phyloP scores from a whole-genome alignment of 2,888 invertebrate genomes.

The Polyploca ridens region DNA sequence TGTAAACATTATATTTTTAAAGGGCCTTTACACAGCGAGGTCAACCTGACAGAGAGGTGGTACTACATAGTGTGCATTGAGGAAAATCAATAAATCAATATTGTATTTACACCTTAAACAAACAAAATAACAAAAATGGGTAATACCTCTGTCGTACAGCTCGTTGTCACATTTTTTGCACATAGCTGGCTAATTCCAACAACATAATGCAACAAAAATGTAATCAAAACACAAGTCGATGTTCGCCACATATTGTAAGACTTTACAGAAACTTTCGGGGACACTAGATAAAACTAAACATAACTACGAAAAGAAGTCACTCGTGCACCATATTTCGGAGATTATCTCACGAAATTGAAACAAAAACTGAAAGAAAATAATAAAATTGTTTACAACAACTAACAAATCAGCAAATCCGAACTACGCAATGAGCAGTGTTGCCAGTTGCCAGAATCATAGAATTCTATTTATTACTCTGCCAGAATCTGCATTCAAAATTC shows the following conservation, averaged over 20 bases:
- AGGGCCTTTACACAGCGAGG: neutral
- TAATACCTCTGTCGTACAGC: constrained; percentile 71
- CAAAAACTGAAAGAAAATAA: constrained; percentile 40
- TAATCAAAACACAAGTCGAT: constrained; percentile 51
- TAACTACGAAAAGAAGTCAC: constrained; percentile 23
- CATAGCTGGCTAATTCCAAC: constrained; percentile 56
- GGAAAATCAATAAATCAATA: constrained; percentile 7
- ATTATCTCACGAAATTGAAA: constrained; percentile 24
- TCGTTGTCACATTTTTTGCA: constrained; percentile 56
- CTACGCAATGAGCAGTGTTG: neutral
- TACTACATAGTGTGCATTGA: neutral
- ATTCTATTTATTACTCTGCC: no score
- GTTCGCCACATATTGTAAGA: constrained; percentile 45
- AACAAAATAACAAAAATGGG: neutral
- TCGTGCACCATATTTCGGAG: constrained; percentile 25
- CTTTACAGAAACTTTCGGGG: constrained; percentile 19
- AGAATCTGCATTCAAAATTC: no score
- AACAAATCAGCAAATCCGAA: constrained; percentile 15
- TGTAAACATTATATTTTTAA: neutral
- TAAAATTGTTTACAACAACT: constrained; percentile 38
- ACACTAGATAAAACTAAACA: constrained; percentile 29
- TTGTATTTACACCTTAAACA: neutral
- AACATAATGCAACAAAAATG: constrained; percentile 55
- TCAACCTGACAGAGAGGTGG: neutral
- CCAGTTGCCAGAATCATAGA: no score